Evolutionary conservation across 2,113 vertebrate species (phyloP).

Genomic region (Lophura nycthemera): DNA sequence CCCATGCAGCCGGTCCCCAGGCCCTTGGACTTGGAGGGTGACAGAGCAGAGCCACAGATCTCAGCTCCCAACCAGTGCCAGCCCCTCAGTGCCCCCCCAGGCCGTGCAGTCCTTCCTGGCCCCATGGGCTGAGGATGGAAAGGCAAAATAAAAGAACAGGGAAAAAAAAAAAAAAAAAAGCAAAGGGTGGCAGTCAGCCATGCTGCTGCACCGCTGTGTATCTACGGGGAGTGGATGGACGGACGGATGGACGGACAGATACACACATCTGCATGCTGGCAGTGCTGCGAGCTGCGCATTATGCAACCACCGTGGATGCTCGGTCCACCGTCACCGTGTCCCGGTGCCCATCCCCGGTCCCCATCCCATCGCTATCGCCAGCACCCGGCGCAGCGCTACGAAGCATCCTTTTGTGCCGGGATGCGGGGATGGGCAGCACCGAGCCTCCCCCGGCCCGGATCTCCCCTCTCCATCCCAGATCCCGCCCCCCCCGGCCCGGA

Average conservation of each 20-base stretch:
- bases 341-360: not conserved
- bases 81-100: fast-evolving
- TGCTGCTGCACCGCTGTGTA: not conserved
- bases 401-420: slow-evolving; percentile 48
- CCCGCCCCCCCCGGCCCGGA: not conserved
- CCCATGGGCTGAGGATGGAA: not conserved
- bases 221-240: not conserved
- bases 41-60: not conserved
- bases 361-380: not conserved
- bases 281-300: not conserved
- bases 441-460: not conserved
- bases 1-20: not conserved
- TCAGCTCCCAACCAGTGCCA: not conserved
- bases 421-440: not conserved
- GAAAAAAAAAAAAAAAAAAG: not conserved
- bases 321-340: too few relatives aligned
- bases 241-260: not conserved
- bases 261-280: not conserved
- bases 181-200: not conserved
- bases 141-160: not conserved
- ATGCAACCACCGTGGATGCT: not conserved
- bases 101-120: not conserved
- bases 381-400: not conserved
- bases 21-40: not conserved
- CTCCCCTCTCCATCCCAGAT: not conserved